Evolutionary conservation across 2,888 invertebrate genomes (phyloP).

Genomic region (Trissonchulus latispiculum): DNA sequence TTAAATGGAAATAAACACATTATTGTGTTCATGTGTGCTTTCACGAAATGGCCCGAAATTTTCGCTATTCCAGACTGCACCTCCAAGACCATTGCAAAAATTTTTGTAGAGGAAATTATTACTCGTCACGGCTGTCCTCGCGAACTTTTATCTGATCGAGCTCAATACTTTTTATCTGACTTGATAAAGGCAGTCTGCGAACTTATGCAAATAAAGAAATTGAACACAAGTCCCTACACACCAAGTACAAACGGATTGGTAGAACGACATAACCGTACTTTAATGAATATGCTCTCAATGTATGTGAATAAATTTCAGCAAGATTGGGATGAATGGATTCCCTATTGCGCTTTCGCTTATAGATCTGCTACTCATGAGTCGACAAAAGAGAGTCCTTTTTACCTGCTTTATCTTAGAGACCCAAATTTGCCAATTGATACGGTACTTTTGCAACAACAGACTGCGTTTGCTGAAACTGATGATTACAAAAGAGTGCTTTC

Average conservation of each 20-base stretch:
- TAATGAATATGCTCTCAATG: slow-evolving; percentile 28
- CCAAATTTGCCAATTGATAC: neutral
- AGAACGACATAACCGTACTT: slow-evolving; percentile 33
- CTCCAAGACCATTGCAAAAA: slow-evolving; percentile 35
- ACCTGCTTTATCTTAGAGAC: neutral
- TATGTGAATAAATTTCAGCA: slow-evolving; percentile 30
- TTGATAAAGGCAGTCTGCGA: slow-evolving; percentile 26
- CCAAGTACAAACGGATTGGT: slow-evolving; percentile 31
- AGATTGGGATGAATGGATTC: slow-evolving; percentile 34
- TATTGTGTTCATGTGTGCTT: slow-evolving; percentile 27
- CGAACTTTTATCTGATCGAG: slow-evolving; percentile 33
- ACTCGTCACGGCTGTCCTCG: slow-evolving; percentile 29
- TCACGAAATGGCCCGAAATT: slow-evolving; percentile 30
- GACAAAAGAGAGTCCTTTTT: neutral
- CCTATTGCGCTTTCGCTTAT: slow-evolving; percentile 30
- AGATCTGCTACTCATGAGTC: slow-evolving; percentile 18
- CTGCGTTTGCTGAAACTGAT: neutral
- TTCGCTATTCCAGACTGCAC: slow-evolving; percentile 38
- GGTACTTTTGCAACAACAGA: neutral
- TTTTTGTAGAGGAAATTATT: slow-evolving; percentile 29
- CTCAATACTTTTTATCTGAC: slow-evolving; percentile 28
- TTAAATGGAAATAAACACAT: slow-evolving; percentile 28
- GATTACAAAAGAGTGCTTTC: neutral
- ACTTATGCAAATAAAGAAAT: slow-evolving; percentile 25
- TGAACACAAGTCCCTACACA: slow-evolving; percentile 27